phyloP scores from a whole-genome alignment of 2,888 invertebrate genomes.

The Craniophora ligustri region DNA sequence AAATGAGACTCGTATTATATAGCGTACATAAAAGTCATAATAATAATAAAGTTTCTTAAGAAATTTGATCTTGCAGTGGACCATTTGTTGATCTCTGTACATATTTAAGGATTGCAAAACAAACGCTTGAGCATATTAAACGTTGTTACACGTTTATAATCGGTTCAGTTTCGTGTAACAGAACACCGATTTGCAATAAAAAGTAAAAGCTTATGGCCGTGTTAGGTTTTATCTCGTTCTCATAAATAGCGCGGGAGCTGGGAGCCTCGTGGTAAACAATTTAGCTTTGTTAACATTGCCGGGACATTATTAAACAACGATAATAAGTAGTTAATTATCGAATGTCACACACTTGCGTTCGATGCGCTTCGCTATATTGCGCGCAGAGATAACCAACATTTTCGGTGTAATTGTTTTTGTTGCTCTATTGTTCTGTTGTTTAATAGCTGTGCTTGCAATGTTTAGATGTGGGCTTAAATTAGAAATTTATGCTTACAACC shows the following conservation, averaged over 20 bases:
- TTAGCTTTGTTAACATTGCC: slow-evolving; percentile 78
- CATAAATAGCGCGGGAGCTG: slow-evolving; percentile 71
- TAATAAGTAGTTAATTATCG: slow-evolving; percentile 82
- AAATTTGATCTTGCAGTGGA: slow-evolving; percentile 47
- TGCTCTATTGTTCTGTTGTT: too few relatives aligned
- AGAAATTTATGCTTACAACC: too few relatives aligned
- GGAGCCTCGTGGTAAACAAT: slow-evolving; percentile 67
- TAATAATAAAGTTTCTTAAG: slow-evolving; percentile 30
- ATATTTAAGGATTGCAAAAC: slow-evolving; percentile 52
- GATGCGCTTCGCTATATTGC: slow-evolving; percentile 50
- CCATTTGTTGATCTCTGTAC: slow-evolving; percentile 33
- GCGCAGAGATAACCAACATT: slow-evolving; percentile 58
- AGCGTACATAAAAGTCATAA: slow-evolving; percentile 15
- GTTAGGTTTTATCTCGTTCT: slow-evolving; percentile 72
- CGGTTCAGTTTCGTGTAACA: slow-evolving; percentile 67
- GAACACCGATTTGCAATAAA: slow-evolving; percentile 72
- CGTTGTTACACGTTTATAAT: slow-evolving; percentile 61
- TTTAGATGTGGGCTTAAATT: too few relatives aligned
- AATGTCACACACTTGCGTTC: slow-evolving; percentile 67
- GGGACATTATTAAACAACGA: slow-evolving; percentile 74
- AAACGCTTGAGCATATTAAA: slow-evolving; percentile 48
- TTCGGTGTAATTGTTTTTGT: slow-evolving; percentile 24
- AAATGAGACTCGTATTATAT: slow-evolving; percentile 21
- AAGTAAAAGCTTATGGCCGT: slow-evolving; percentile 70
- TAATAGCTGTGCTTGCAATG: too few relatives aligned